Percentiles rank a stretch among this genome's conserved stretches.
Evolutionary conservation across 1,140 invertebrate species (phyloP).

Genomic region (Drosophila obscura): DNA sequence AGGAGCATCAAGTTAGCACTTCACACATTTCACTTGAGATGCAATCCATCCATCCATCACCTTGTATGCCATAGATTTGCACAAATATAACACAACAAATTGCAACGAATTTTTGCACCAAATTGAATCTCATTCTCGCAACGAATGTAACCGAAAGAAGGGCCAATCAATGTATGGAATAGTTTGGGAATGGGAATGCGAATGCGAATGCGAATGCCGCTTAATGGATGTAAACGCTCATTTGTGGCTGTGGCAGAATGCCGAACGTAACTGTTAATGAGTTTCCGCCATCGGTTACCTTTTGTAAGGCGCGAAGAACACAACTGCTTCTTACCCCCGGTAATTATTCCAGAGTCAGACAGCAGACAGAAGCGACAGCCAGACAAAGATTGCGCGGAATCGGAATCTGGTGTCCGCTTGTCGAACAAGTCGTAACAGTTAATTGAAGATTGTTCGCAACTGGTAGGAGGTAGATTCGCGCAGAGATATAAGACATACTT

Average conservation of each 20-base stretch:
- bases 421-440: conserved; percentile 63
- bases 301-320: conserved; percentile 52
- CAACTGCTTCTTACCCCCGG: conserved; percentile 7
- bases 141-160: conserved; percentile 5
- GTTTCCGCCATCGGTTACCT: conserved; percentile 61
- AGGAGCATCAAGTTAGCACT: background rate
- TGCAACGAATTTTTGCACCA: conserved; percentile 45
- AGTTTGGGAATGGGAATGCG: background rate
- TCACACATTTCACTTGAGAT: background rate
- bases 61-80: conserved; percentile 71
- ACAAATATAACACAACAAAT: conserved; percentile 56
- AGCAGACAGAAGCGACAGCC: background rate
- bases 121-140: conserved; percentile 46
- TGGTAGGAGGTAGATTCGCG: background rate
- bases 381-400: conserved; percentile 48
- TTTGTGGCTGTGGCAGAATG: conserved; percentile 34
- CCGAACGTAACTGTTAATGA: conserved; percentile 53
- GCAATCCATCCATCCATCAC: conserved; percentile 16
- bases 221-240: conserved; percentile 9
- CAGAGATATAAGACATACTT: too few relatives aligned
- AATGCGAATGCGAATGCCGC: background rate
- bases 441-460: conserved; percentile 72
- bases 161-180: background rate
- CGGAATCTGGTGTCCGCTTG: conserved; percentile 54
- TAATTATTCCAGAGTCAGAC: background rate